Evolutionary conservation across 2,797 vertebrate species (phyloP), one percentile per base, ranked within the genome.

Genomic region (Hippocampus kuda): DNA sequence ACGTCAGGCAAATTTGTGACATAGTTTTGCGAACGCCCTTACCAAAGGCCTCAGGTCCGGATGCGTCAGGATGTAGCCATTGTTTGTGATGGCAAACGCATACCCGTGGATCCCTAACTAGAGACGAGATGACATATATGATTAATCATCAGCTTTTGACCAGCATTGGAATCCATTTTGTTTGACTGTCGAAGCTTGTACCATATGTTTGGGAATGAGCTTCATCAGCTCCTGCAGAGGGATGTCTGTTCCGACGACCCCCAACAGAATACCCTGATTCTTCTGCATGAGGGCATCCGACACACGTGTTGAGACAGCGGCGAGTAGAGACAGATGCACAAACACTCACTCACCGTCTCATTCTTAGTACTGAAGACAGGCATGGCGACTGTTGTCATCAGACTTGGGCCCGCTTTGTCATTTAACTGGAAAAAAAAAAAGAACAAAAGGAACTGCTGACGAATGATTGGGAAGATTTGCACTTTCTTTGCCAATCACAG

Each of bases 341-440:
- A 51, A 42, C 41, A 30, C 2, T 61, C 18, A 70, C 79, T 80
- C 86, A 95, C 96, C 54, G 96, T 99, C 88, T 98, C 95, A 20
- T 98, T 99, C 90, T 96, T 94, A 84, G 95, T 99, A 91, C 97
- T 99, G 84, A 98, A 99, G 64, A 99, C 97, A 1, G 97, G 97
- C 97, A 99, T 99, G 83, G 97, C 96, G 12, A 99, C 96, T 1
- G 97, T 99, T 16, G 96, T 99, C 91, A 93, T 96, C 85, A 98
- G 85, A 84, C 94, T 92, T 41, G 93, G 85, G 66, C 92, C 93
- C 18, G 93, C 88, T 86, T 93, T 95, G 68, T 92, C 89, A 0
- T 92, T 92, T 77, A 96, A 87, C 97, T 99, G 79, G 68, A 84
- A 84, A 74, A 71, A 68, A 78, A 71, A 68, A 79, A 69, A 79